A percentile compares a stretch with the other conserved stretches of the same genome.
phyloP scores from a whole-genome alignment of 2,888 invertebrate species.

The Chrysina gloriosa region DNA sequence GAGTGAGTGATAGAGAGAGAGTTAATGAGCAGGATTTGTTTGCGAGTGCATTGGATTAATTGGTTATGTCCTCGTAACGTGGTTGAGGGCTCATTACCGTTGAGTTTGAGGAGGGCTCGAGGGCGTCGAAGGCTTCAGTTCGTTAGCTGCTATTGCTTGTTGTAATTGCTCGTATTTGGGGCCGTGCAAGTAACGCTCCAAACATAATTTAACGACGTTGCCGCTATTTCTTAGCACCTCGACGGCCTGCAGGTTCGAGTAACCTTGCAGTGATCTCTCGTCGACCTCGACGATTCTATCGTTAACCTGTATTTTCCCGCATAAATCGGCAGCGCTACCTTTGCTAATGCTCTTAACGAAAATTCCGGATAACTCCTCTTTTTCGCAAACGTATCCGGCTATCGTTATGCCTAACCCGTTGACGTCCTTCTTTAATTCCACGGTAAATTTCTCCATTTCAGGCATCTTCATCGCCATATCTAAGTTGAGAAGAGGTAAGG shows the following conservation, averaged over 20 bases:
- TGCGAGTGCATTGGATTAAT: neutral
- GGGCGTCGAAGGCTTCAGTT: conserved; percentile 72
- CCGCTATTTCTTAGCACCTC: conserved; percentile 96
- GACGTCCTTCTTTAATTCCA: conserved; percentile 92
- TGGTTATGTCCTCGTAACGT: conserved; percentile 24
- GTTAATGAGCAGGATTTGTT: neutral
- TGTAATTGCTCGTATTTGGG: conserved; percentile 90
- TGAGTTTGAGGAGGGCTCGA: conserved; percentile 68
- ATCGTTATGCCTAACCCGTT: conserved; percentile 96
- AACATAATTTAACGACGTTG: conserved; percentile 85
- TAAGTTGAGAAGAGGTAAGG: conserved; percentile 66
- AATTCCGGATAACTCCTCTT: conserved; percentile 97
- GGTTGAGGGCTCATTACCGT: conserved; percentile 63
- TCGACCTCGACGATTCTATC: conserved; percentile 99
- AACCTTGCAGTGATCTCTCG: conserved; percentile 92
- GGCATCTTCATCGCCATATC: conserved; percentile 76
- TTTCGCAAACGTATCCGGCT: conserved; percentile 96
- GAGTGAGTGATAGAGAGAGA: neutral
- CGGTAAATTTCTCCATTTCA: conserved; percentile 94
- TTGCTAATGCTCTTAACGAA: conserved; percentile 98
- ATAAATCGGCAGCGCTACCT: conserved; percentile 94
- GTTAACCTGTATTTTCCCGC: conserved; percentile 94
- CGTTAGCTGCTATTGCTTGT: conserved; percentile 87
- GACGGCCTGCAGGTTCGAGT: conserved; percentile 97
- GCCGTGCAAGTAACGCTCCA: conserved; percentile 91